A percentile compares a stretch with the other conserved stretches of the same genome.
phyloP scores from a whole-genome alignment of 2,888 invertebrate genomes.

The Allolobophora icterica region DNA sequence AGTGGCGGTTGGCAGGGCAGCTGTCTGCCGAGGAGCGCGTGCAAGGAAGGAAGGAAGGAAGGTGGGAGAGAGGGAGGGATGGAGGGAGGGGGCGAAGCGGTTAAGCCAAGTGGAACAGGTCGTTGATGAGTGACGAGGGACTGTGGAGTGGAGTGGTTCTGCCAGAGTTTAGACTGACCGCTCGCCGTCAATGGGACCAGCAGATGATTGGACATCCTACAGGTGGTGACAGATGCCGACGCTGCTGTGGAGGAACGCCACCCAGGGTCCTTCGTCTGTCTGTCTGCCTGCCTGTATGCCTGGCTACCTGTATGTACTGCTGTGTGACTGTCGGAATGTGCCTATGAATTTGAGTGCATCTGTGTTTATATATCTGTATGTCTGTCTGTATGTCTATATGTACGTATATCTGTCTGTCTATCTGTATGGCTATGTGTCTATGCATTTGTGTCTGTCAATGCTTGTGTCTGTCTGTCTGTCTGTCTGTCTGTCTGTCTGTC shows the following conservation, averaged over 20 bases:
- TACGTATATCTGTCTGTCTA: too few relatives aligned
- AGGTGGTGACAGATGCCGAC: constrained; percentile 17
- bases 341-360: too few relatives aligned
- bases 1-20: constrained; percentile 17
- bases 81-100: neutral
- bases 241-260: neutral
- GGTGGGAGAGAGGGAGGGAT: neutral
- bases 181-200: too few relatives aligned
- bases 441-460: too few relatives aligned
- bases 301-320: neutral
- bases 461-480: too few relatives aligned
- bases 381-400: too few relatives aligned
- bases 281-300: neutral
- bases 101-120: too few relatives aligned
- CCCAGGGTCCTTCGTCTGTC: neutral
- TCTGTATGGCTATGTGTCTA: too few relatives aligned
- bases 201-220: neutral
- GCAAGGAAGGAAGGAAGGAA: neutral
- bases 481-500: too few relatives aligned
- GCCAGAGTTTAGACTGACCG: neutral
- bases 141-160: too few relatives aligned
- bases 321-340: neutral
- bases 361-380: too few relatives aligned
- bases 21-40: neutral
- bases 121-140: neutral